Evolutionary conservation across 2,113 vertebrate genomes (phyloP).

Genomic region (Ailurus styani): DNA sequence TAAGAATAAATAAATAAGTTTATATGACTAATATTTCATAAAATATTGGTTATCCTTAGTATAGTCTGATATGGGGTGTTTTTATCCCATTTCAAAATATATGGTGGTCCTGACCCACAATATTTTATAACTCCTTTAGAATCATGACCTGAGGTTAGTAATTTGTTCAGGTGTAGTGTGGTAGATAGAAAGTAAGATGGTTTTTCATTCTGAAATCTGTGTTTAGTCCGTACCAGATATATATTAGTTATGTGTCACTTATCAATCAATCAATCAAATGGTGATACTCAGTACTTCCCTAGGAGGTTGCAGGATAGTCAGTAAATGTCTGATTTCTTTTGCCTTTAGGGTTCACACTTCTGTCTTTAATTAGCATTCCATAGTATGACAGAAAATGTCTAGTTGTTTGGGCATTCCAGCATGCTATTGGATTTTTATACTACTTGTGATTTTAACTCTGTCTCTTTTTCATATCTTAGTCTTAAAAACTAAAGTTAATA

Average conservation of each 20-base stretch:
- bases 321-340: neutral
- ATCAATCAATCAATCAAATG: neutral
- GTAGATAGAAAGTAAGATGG: neutral
- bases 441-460: neutral
- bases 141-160: neutral
- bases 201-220: neutral
- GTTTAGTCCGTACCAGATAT: neutral
- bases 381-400: neutral
- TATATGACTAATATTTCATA: neutral
- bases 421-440: neutral
- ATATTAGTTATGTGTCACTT: neutral
- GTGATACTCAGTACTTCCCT: neutral
- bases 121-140: neutral
- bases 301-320: neutral
- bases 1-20: neutral
- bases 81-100: neutral
- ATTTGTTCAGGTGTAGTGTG: neutral
- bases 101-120: neutral
- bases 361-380: neutral
- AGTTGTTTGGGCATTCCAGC: neutral
- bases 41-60: neutral
- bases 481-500: neutral
- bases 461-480: neutral
- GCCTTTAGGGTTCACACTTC: neutral
- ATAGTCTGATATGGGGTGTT: neutral